Evolutionary conservation across 2,797 vertebrate genomes (phyloP).

Genomic region (Scomberomorus guttatus): DNA sequence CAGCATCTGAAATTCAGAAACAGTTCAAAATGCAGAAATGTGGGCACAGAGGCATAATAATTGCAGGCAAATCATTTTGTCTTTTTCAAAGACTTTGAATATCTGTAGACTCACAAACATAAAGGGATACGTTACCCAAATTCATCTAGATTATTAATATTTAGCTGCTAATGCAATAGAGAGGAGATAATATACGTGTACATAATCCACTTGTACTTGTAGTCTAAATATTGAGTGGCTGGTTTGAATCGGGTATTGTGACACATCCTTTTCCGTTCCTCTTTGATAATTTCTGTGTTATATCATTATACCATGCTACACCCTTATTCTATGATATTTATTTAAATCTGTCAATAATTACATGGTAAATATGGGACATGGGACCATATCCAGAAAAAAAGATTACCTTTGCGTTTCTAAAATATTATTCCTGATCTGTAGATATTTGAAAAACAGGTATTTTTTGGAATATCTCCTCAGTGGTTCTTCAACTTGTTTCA

Average conservation of each 20-base stretch:
- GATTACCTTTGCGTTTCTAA: background rate
- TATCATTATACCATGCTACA: background rate
- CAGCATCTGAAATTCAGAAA: background rate
- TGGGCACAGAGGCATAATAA: background rate
- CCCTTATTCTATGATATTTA: background rate
- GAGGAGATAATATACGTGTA: background rate
- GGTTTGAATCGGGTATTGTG: background rate
- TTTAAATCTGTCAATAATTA: background rate
- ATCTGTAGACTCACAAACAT: too few relatives aligned
- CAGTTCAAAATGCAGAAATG: background rate
- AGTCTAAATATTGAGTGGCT: background rate
- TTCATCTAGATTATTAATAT: background rate
- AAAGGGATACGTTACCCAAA: too few relatives aligned
- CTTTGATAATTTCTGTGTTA: background rate
- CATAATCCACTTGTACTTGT: background rate
- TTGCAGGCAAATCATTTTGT: background rate
- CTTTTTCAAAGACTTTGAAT: too few relatives aligned
- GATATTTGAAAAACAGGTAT: too few relatives aligned
- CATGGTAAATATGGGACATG: too few relatives aligned
- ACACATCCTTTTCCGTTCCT: background rate
- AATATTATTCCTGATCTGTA: background rate
- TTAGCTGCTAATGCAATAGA: background rate
- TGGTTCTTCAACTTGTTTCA: background rate
- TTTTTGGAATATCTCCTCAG: background rate
- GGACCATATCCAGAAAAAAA: too few relatives aligned